phyloP scores from a whole-genome alignment of 92 coral and sea anemone species.

The Zoanthus sansibaricus region DNA sequence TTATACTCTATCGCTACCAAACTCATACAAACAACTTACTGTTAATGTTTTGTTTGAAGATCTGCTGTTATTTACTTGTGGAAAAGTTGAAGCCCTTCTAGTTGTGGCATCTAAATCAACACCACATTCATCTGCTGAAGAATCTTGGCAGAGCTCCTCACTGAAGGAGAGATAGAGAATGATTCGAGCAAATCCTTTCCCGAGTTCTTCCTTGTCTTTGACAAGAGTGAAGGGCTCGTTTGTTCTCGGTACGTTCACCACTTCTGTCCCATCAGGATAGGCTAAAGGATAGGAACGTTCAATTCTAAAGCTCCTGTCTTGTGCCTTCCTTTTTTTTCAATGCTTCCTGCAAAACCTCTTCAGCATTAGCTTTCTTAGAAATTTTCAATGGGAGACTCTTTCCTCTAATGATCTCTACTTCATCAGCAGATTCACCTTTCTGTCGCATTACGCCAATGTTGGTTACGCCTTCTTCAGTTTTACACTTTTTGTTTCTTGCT shows the following conservation, averaged over 20 bases:
- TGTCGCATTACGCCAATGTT: background rate
- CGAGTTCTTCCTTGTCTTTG: slow-evolving; percentile 53
- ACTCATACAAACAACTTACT: slow-evolving; percentile 18
- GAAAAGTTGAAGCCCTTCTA: slow-evolving; percentile 4
- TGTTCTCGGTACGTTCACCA: slow-evolving; percentile 51
- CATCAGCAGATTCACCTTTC: background rate
- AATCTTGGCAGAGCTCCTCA: slow-evolving; percentile 14
- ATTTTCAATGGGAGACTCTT: background rate
- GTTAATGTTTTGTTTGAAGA: slow-evolving; percentile 18
- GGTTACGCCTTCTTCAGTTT: background rate
- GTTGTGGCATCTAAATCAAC: slow-evolving; percentile 29
- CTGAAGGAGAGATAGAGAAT: slow-evolving; percentile 26
- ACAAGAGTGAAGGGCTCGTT: slow-evolving; percentile 53
- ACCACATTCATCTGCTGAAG: slow-evolving; percentile 24
- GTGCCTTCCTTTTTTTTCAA: background rate
- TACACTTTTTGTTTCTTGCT: slow-evolving; percentile 3
- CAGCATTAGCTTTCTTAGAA: background rate
- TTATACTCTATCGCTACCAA: slow-evolving; percentile 20
- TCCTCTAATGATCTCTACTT: background rate
- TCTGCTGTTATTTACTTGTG: slow-evolving; percentile 7
- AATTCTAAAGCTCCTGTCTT: slow-evolving; percentile 40
- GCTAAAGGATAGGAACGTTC: slow-evolving; percentile 39
- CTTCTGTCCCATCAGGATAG: slow-evolving; percentile 48
- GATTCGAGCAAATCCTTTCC: slow-evolving; percentile 48
- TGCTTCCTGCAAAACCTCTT: background rate